phyloP scores from a whole-genome alignment of 2,113 vertebrate species.

The Podocnemis expansa region DNA sequence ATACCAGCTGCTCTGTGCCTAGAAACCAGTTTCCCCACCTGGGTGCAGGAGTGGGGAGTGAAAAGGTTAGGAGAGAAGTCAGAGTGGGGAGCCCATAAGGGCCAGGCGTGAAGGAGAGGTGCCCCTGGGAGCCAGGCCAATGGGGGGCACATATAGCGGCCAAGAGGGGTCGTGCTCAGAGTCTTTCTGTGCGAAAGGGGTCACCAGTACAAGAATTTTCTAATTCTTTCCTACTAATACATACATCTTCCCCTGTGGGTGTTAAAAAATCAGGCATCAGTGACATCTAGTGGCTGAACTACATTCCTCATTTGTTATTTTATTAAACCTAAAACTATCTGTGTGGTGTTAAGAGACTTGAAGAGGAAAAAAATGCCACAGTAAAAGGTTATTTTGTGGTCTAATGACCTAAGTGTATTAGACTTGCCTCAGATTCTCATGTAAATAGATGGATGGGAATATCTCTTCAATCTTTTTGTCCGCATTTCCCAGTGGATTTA shows the following conservation, averaged over 20 bases:
- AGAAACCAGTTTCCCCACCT: too few species aligned
- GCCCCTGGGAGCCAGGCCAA: too few species aligned
- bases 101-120: too few species aligned
- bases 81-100: too few species aligned
- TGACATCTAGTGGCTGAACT: slow-evolving; percentile 61
- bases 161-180: too few species aligned
- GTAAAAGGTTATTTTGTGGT: slow-evolving; percentile 30
- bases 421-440: not conserved
- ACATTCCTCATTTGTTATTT: not conserved
- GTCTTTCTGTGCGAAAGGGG: too few species aligned
- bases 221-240: not conserved
- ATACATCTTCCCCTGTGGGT: not conserved
- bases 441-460: slow-evolving; percentile 41
- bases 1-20: too few species aligned
- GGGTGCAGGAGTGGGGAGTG: too few species aligned
- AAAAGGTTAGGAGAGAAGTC: too few species aligned
- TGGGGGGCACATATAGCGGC: too few species aligned
- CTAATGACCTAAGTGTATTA: slow-evolving; percentile 24
- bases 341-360: not conserved
- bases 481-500: not conserved
- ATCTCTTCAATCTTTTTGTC: slow-evolving; percentile 34
- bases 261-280: not conserved
- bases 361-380: not conserved
- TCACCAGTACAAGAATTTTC: too few species aligned
- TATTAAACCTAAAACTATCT: not conserved